Evolutionary conservation across 1,140 invertebrate genomes (phyloP).

Genomic region (Solen grandis): DNA sequence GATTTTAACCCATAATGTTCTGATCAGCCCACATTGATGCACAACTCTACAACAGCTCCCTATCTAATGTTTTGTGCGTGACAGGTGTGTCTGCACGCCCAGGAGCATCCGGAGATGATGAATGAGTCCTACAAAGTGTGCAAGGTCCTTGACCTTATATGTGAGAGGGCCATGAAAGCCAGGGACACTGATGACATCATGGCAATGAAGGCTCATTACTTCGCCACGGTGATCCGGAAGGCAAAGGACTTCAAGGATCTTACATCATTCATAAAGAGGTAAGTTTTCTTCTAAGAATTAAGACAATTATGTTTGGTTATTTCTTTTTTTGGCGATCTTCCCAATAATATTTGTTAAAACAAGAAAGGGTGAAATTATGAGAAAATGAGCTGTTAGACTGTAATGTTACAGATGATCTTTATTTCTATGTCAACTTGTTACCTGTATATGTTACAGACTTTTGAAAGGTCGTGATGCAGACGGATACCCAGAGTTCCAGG

Average conservation of each 20-base stretch:
- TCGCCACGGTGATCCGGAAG: constrained; percentile 86
- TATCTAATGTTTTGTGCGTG: no score
- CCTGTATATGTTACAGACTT: constrained; percentile 64
- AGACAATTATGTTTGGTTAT: not conserved
- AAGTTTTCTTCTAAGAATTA: constrained; percentile 31
- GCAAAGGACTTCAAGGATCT: constrained; percentile 65
- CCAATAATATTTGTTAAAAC: not conserved
- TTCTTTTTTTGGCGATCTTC: not conserved
- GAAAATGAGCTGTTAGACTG: not conserved
- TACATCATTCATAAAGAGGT: constrained; percentile 73
- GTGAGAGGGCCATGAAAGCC: constrained; percentile 92
- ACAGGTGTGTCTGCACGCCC: constrained; percentile 88
- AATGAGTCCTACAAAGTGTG: constrained; percentile 89
- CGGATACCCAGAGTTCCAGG: constrained; percentile 88
- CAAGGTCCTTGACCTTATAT: constrained; percentile 91
- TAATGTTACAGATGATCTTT: not conserved
- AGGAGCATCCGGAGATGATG: constrained; percentile 86
- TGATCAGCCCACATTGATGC: no score
- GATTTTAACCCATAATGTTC: no score
- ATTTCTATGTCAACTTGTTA: not conserved
- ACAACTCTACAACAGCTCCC: no score
- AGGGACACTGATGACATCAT: constrained; percentile 95
- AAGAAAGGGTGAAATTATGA: not conserved
- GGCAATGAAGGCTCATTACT: constrained; percentile 95
- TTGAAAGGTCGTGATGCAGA: constrained; percentile 86